These are phyloP conservation scores for Drosophila demipolita DNA, from an alignment of 2,888 invertebrate genomes.

Conservation along the genomic window DNA sequence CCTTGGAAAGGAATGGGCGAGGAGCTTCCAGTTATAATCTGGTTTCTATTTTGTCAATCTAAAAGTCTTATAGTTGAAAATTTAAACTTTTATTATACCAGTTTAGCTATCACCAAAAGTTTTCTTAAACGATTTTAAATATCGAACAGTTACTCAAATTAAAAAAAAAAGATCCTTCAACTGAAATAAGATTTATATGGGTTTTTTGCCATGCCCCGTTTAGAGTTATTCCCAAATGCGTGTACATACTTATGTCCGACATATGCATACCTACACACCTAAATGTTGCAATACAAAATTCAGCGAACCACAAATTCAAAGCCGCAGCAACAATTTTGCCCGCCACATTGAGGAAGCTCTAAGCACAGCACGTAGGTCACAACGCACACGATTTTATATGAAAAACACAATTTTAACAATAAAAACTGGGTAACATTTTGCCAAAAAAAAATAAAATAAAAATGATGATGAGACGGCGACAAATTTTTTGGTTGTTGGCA, in stretches of 20 bases:
- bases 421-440: slow-evolving; percentile 16
- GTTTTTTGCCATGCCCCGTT: neutral
- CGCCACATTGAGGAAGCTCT: slow-evolving; percentile 51
- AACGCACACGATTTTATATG: slow-evolving; percentile 58
- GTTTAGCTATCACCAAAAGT: neutral
- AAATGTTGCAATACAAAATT: slow-evolving; percentile 40
- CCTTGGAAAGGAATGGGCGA: slow-evolving; percentile 11
- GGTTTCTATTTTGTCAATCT: neutral
- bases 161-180: neutral
- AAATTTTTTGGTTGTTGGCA: slow-evolving; percentile 14
- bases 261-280: neutral
- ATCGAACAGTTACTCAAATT: neutral
- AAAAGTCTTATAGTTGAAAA: too few species aligned
- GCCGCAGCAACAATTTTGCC: slow-evolving; percentile 6
- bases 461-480: slow-evolving; percentile 14
- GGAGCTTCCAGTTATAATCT: slow-evolving; percentile 15
- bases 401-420: slow-evolving; percentile 33
- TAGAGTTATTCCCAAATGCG: neutral
- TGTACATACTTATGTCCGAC: neutral
- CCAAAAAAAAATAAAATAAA: slow-evolving; percentile 16
- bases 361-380: slow-evolving; percentile 68
- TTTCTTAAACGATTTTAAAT: neutral
- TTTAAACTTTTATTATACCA: neutral
- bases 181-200: neutral
- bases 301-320: slow-evolving; percentile 48